Evolutionary conservation across 1,140 invertebrate genomes (phyloP).

Genomic region (Zaprionus ornatus): DNA sequence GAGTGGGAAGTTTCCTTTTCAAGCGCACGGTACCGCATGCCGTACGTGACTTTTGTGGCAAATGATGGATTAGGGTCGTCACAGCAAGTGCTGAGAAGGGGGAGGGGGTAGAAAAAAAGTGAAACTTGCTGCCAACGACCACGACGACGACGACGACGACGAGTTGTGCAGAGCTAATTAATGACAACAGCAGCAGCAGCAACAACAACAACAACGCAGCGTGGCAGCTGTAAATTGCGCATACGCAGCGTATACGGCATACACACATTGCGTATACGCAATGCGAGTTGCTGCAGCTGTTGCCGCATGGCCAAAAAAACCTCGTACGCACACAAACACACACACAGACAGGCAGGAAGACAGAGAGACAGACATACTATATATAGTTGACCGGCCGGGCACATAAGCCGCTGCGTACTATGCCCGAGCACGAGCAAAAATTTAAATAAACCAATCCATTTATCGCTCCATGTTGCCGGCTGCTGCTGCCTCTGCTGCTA

Average conservation of each 20-base stretch:
- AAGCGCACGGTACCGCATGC: conserved; percentile 31
- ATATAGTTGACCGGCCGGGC: conserved; percentile 10
- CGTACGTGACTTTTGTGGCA: conserved; percentile 77
- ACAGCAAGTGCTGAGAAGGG: neutral
- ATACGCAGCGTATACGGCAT: conserved; percentile 56
- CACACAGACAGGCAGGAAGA: neutral
- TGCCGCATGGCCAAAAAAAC: conserved; percentile 6
- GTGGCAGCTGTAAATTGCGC: conserved; percentile 45
- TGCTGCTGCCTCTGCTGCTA: conserved; percentile 47
- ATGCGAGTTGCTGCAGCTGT: conserved; percentile 55
- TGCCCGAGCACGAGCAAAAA: conserved; percentile 53
- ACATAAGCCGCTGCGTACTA: conserved; percentile 32
- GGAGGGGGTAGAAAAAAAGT: conserved; percentile 43
- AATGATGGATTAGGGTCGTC: conserved; percentile 71
- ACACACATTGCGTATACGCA: conserved; percentile 71
- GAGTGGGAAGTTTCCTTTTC: conserved; percentile 65
- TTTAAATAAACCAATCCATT: conserved; percentile 77
- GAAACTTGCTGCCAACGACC: conserved; percentile 55
- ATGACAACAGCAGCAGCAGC: conserved; percentile 40
- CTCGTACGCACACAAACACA: neutral
- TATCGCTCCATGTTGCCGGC: conserved; percentile 64
- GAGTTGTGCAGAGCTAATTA: conserved; percentile 51
- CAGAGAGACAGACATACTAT: neutral
- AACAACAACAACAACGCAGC: neutral
- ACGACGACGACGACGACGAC: neutral